Percentiles rank a stretch among this genome's conserved stretches.
These are phyloP conservation scores for Andrena cerasifolii DNA, from an alignment of 1,140 invertebrate species.

Conservation along the genomic window DNA sequence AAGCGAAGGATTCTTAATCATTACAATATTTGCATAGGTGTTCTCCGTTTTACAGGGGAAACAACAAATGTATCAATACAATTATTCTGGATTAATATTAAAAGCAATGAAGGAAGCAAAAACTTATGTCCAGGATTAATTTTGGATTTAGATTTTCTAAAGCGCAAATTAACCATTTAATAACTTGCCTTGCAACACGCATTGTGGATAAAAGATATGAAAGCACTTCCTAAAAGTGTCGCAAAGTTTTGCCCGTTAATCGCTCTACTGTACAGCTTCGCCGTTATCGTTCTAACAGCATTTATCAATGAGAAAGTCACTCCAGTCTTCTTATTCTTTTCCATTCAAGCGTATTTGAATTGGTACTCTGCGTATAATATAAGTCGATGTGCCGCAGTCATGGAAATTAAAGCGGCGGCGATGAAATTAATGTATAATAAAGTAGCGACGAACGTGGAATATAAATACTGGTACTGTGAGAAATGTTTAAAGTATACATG, in stretches of 20 bases:
- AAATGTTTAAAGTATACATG: constrained; percentile 68
- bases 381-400: constrained; percentile 60
- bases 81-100: constrained; percentile 4
- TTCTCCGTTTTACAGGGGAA: constrained; percentile 16
- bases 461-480: constrained; percentile 73
- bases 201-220: constrained; percentile 33
- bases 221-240: constrained; percentile 5
- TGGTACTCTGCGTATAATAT: constrained; percentile 72
- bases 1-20: too few relatives aligned
- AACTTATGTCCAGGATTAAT: background rate
- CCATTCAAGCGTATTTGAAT: constrained; percentile 71
- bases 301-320: constrained; percentile 68
- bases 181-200: too few relatives aligned
- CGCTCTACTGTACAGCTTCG: constrained; percentile 32
- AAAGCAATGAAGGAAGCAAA: background rate
- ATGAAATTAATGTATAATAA: constrained; percentile 10
- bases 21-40: background rate
- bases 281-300: constrained; percentile 54
- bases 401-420: constrained; percentile 47
- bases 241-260: constrained; percentile 38
- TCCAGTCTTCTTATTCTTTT: constrained; percentile 69
- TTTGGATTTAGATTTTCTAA: constrained; percentile 17
- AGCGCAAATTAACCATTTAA: background rate
- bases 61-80: background rate
- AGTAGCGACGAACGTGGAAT: constrained; percentile 6